Evolutionary conservation across 2,888 invertebrate species (phyloP).

Genomic region (Phyllotreta cruciferae): DNA sequence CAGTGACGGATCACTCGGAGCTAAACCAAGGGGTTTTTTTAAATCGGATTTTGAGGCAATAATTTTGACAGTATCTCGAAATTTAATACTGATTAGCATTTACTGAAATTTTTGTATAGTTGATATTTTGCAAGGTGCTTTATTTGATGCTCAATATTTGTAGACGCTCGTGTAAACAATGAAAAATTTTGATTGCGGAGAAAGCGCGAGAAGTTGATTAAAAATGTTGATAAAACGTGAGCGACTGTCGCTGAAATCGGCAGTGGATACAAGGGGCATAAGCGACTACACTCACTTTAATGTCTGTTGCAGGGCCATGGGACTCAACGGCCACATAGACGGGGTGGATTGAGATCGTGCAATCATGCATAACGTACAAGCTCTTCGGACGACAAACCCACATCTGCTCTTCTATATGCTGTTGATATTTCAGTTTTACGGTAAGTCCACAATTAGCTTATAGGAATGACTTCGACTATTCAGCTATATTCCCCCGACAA

Average conservation of each 20-base stretch:
- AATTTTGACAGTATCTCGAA: not conserved
- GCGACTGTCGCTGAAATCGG: conserved; percentile 11
- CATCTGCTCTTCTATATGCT: conserved; percentile 52
- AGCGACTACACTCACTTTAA: conserved; percentile 41
- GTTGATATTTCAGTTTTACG: conserved; percentile 52
- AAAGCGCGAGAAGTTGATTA: not conserved
- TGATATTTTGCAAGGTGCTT: too few species aligned
- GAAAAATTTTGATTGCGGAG: not conserved
- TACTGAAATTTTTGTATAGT: too few species aligned
- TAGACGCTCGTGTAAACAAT: not conserved
- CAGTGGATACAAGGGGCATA: conserved; percentile 10
- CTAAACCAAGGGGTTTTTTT: not conserved
- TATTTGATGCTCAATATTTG: too few species aligned
- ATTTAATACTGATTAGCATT: too few species aligned
- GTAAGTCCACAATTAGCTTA: conserved; percentile 47
- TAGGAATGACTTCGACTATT: conserved; percentile 20
- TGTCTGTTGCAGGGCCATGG: conserved; percentile 58
- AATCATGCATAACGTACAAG: conserved; percentile 56
- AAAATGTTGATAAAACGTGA: not conserved
- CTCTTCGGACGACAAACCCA: conserved; percentile 50
- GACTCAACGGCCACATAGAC: conserved; percentile 54
- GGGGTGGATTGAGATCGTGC: conserved; percentile 58
- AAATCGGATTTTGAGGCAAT: not conserved
- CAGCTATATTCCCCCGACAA: conserved; percentile 5
- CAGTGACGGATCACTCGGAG: conserved; percentile 8